Evolutionary conservation across 2,888 invertebrate species (phyloP).

Genomic region (Nebria salina): DNA sequence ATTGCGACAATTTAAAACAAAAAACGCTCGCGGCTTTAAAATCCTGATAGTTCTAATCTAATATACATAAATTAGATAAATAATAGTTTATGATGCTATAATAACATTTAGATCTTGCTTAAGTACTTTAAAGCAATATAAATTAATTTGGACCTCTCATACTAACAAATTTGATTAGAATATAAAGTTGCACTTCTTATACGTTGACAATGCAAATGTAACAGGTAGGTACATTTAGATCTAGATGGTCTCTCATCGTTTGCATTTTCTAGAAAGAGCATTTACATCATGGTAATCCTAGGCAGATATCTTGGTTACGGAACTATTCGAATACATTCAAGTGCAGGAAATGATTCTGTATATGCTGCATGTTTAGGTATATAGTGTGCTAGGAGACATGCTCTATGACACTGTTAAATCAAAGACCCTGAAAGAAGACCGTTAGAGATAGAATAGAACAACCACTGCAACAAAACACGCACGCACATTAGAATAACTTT

Average conservation of each 20-base stretch:
- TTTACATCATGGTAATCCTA: not conserved
- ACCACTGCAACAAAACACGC: not conserved
- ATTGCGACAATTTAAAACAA: too few species aligned
- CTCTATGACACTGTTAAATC: too few species aligned
- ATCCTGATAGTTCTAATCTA: too few species aligned
- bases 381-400: not conserved
- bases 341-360: not conserved
- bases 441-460: too few species aligned
- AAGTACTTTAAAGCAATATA: not conserved
- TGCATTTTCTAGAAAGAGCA: not conserved
- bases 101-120: too few species aligned
- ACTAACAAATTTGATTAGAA: not conserved
- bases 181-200: not conserved
- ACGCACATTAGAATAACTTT: constrained; percentile 36
- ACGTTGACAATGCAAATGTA: not conserved
- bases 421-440: too few species aligned
- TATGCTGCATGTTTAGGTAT: not conserved
- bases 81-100: too few species aligned
- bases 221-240: not conserved
- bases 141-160: not conserved
- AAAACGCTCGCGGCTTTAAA: too few species aligned
- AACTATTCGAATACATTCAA: not conserved
- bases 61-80: too few species aligned
- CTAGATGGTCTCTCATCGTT: not conserved
- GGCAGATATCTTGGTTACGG: not conserved